A percentile compares a stretch with the other conserved stretches of the same genome.
Evolutionary conservation across 2,797 vertebrate species (phyloP).

Genomic region (Tadarida brasiliensis): DNA sequence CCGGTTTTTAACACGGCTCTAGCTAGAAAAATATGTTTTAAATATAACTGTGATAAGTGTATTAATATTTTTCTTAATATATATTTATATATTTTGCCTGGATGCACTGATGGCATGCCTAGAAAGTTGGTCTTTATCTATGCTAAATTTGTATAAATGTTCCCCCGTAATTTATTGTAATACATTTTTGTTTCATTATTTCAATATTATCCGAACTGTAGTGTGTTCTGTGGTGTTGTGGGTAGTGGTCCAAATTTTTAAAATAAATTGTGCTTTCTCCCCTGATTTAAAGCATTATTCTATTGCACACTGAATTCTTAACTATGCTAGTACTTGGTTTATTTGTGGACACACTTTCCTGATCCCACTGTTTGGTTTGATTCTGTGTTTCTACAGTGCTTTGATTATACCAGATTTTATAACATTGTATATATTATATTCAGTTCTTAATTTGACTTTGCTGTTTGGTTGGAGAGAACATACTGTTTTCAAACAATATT

Average conservation of each 20-base stretch:
- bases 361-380: not conserved
- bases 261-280: not conserved
- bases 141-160: not conserved
- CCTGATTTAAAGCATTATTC: not conserved
- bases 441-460: slow-evolving; percentile 50
- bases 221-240: not conserved
- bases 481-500: slow-evolving; percentile 13
- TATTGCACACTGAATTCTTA: not conserved
- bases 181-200: slow-evolving; percentile 41
- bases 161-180: not conserved
- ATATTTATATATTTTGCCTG: not conserved
- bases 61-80: not conserved
- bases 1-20: not conserved
- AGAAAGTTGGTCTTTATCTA: not conserved
- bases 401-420: not conserved
- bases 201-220: not conserved
- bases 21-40: slow-evolving; percentile 29
- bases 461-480: not conserved
- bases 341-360: not conserved
- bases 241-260: not conserved
- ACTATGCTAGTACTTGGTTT: not conserved
- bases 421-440: not conserved
- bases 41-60: not conserved
- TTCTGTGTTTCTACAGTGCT: not conserved
- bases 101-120: not conserved